These are phyloP conservation scores for Bombus affinis DNA, from an alignment of 1,140 invertebrate species.

Conservation along the genomic window DNA sequence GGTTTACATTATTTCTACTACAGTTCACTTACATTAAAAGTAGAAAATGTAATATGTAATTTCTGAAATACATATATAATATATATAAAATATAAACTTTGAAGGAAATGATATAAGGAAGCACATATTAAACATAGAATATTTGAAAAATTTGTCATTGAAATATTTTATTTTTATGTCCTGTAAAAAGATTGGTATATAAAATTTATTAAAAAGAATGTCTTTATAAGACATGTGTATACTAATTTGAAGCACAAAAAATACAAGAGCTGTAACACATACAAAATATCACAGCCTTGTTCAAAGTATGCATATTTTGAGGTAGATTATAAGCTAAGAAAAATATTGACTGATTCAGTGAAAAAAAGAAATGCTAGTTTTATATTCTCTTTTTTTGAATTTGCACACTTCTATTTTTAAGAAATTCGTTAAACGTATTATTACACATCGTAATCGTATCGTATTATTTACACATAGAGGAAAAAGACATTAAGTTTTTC, in stretches of 20 bases:
- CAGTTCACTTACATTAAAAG: too few relatives aligned
- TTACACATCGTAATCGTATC: too few relatives aligned
- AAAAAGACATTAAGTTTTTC: background rate
- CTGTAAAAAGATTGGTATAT: background rate
- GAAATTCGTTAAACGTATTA: too few relatives aligned
- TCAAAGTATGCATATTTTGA: constrained; percentile 14
- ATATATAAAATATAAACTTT: background rate
- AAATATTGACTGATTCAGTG: background rate
- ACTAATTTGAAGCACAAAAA: background rate
- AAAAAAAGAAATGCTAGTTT: too few relatives aligned
- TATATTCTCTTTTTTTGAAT: background rate
- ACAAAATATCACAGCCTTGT: constrained; percentile 8
- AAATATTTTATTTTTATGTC: constrained; percentile 2
- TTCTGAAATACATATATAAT: background rate
- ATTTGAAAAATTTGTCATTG: background rate
- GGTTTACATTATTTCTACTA: too few relatives aligned
- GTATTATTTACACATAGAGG: background rate
- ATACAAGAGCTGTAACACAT: background rate
- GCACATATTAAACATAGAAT: background rate
- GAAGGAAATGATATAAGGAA: background rate
- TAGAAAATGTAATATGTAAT: too few relatives aligned
- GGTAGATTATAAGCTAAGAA: background rate
- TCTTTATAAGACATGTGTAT: background rate
- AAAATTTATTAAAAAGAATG: constrained; percentile 2
- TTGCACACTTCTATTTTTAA: background rate